Percentiles rank a stretch among this genome's conserved stretches.
Conservation (phyloP, 1,140 invertebrate species). For the Linepithema humile region DNA sequence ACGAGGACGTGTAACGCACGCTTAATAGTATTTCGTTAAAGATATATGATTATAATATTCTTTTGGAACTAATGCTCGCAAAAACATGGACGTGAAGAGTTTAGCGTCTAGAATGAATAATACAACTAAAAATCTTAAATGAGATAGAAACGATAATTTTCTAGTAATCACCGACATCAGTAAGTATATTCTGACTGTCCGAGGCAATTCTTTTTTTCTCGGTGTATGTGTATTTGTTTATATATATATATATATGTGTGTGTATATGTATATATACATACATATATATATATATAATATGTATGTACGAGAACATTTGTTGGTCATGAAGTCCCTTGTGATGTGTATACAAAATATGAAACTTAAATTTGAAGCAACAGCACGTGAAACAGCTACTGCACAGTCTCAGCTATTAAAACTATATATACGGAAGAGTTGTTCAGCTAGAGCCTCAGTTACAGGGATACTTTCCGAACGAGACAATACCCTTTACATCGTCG, state of each 20-base stretch:
- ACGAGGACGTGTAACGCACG: conserved; percentile 25
- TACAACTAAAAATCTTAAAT: conserved; percentile 55
- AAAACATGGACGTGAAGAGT: conserved; percentile 44
- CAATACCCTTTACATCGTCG: conserved; percentile 8
- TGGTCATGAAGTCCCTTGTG: conserved; percentile 38
- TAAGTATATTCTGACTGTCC: conserved; percentile 41
- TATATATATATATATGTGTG: too few relatives aligned
- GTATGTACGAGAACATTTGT: conserved; percentile 8
- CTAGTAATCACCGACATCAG: conserved; percentile 4
- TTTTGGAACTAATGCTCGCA: conserved; percentile 53
- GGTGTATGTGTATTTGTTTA: too few relatives aligned
- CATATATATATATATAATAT: neutral
- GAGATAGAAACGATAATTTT: conserved; percentile 33
- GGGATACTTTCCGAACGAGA: conserved; percentile 32
- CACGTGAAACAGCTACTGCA: conserved; percentile 64
- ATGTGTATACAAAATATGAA: conserved; percentile 51
- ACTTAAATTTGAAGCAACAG: conserved; percentile 70
- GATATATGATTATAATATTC: neutral
- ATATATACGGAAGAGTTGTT: conserved; percentile 67
- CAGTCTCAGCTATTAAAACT: conserved; percentile 72
- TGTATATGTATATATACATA: too few relatives aligned
- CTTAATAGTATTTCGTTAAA: conserved; percentile 44
- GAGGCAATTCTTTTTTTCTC: conserved; percentile 10
- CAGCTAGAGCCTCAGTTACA: conserved; percentile 63
- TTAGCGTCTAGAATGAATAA: conserved; percentile 58